These are phyloP conservation scores for Amblyteles armatorius DNA, from an alignment of 2,888 invertebrate genomes.

Conservation along the genomic window DNA sequence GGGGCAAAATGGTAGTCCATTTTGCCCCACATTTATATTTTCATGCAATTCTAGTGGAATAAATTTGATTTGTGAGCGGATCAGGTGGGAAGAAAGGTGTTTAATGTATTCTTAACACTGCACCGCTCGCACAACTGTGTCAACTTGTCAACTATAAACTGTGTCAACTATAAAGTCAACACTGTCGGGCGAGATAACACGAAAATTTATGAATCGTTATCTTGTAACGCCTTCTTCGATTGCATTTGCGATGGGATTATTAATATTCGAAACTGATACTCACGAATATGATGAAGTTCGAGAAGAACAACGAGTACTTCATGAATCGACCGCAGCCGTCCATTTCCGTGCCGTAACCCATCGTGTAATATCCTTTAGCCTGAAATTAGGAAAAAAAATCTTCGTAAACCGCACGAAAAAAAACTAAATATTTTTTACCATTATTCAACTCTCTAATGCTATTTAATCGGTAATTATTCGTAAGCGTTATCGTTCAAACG, in stretches of 20 bases:
- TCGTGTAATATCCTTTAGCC: slow-evolving; percentile 76
- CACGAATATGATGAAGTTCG: slow-evolving; percentile 95
- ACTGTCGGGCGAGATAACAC: neutral
- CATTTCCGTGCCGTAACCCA: slow-evolving; percentile 93
- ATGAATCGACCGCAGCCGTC: slow-evolving; percentile 95
- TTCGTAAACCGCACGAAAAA: slow-evolving; percentile 1
- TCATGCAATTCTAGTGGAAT: too few relatives aligned
- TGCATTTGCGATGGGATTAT: neutral
- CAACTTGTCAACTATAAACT: neutral
- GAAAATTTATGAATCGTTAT: neutral
- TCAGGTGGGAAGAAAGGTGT: too few relatives aligned
- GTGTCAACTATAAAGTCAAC: neutral
- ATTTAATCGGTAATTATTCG: neutral
- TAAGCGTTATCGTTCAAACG: neutral
- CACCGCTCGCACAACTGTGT: too few relatives aligned
- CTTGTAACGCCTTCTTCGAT: neutral
- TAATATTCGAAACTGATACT: slow-evolving; percentile 84
- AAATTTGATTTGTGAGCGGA: too few relatives aligned
- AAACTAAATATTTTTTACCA: neutral
- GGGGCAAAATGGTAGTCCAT: too few relatives aligned
- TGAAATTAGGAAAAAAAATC: slow-evolving; percentile 48
- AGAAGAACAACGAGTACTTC: slow-evolving; percentile 93
- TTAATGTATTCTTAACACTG: too few relatives aligned
- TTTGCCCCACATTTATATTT: too few relatives aligned
- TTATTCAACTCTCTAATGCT: neutral